Base-by-base conservation (phyloP, 2,113 vertebrate genomes). In the Serinus canaria region DNA sequence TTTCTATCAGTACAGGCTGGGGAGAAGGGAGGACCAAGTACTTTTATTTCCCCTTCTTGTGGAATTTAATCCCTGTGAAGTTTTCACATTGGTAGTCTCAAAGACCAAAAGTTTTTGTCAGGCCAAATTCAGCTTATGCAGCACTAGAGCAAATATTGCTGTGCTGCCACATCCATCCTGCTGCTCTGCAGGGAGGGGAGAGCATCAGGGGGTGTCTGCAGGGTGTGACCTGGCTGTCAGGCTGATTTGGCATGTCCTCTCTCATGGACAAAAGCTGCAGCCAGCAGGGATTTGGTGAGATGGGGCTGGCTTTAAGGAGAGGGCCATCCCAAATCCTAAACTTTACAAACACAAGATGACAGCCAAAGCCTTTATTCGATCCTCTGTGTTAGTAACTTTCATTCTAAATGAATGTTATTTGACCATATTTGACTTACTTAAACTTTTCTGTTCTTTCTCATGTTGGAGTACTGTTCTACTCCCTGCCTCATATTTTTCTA, bases 211-310 rank as follows among this genome's bases (percentile, higher is more conserved):
- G 37, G 11, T 39, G 28, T 47, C 25, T 53, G 72, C 25, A 66
- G 90, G 41, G 8, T 39, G 67, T 83, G 83, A 86, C 90, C 94
- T 55, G 35, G 55, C 83, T 93, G 92, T 93, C 90, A 90, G 50
- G 30, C 37, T 90, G 88, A 92, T 30, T 2, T 0, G 11, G 14
- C 0, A 0, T 43, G 75, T 77, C 78, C 72, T 90, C 25, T 77
- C 35, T 80, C 76, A 46, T 17, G 47, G 79, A 74, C 41, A 88
- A 86, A 93, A 86, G 25, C 74, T 91, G 53, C 62, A 90, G 35
- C 77, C 27, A 56, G 56, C 1, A 66, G 53, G 30, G 24, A 44
- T 73, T 56, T 76, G 31, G n/a, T 69, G 49, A 60, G 73, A 52
- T 64, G 33, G 22, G 81, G 25, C 2, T 63, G 33, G 23, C 33